Percentiles rank a stretch among this genome's conserved stretches.
Conservation (phyloP, 1,140 invertebrate genomes). For the Drosophila equinoxialis region DNA sequence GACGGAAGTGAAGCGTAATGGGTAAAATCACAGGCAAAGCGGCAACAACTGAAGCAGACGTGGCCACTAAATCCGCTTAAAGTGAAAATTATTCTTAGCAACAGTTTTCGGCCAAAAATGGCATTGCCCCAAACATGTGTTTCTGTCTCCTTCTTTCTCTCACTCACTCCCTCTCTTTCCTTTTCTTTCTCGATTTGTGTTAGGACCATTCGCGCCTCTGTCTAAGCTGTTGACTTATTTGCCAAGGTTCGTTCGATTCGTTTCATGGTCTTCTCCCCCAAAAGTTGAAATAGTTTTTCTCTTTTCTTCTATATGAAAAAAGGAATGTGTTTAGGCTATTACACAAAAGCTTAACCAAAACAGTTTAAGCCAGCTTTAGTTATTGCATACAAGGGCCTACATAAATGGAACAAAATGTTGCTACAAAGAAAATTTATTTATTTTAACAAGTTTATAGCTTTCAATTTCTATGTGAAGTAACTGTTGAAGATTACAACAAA, state of each 20-base stretch:
- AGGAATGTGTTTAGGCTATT: conserved; percentile 12
- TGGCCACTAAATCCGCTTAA: conserved; percentile 79
- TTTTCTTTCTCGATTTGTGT: background rate
- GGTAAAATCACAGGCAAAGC: conserved; percentile 67
- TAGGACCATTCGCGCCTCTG: conserved; percentile 59
- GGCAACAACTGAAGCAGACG: conserved; percentile 24
- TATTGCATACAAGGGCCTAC: conserved; percentile 21
- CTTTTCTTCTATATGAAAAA: background rate
- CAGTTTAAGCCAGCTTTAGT: conserved; percentile 19
- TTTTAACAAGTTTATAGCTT: background rate
- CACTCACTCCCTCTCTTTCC: background rate
- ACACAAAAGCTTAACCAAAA: conserved; percentile 12
- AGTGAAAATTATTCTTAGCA: conserved; percentile 77
- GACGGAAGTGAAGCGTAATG: conserved; percentile 74
- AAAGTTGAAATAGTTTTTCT: conserved; percentile 29
- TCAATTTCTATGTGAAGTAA: no score
- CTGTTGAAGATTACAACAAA: no score
- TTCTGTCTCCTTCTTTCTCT: conserved; percentile 2
- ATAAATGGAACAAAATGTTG: background rate
- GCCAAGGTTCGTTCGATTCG: conserved; percentile 58
- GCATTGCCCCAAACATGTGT: conserved; percentile 18
- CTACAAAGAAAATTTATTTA: background rate
- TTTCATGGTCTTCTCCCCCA: conserved; percentile 21
- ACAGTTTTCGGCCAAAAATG: conserved; percentile 45
- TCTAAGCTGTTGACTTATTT: conserved; percentile 78